phyloP scores from a whole-genome alignment of 1,140 invertebrate genomes.

The Lepidurus couesii region DNA sequence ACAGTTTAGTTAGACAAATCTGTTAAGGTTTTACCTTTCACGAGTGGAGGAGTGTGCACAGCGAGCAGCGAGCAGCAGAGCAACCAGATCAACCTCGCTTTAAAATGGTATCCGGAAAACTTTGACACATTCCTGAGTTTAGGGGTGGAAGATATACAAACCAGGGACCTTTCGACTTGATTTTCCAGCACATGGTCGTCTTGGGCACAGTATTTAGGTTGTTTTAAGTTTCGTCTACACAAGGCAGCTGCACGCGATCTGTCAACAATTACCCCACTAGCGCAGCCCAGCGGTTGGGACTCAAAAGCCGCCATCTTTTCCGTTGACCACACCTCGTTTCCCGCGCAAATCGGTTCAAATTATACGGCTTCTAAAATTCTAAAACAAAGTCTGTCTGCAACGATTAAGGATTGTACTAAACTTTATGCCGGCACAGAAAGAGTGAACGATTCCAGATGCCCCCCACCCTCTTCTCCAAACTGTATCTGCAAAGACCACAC shows the following conservation, averaged over 20 bases:
- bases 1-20: conserved; percentile 19
- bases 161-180: background rate
- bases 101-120: background rate
- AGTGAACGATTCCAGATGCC: background rate
- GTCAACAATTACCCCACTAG: conserved; percentile 1
- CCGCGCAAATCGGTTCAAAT: conserved; percentile 3
- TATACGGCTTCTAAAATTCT: background rate
- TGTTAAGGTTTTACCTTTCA: background rate
- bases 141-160: background rate
- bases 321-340: background rate
- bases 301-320: background rate
- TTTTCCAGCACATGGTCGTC: too few relatives aligned
- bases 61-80: background rate
- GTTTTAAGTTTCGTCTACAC: background rate
- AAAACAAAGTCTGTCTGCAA: background rate
- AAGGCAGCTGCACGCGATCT: background rate
- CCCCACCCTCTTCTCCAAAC: background rate
- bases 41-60: background rate
- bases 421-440: background rate
- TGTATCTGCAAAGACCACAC: conserved; percentile 1
- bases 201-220: too few relatives aligned
- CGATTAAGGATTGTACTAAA: background rate
- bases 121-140: background rate
- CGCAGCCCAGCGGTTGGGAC: background rate
- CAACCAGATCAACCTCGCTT: background rate